Evolutionary conservation across 2,888 invertebrate species (phyloP).

Genomic region (Drosophila falleni): DNA sequence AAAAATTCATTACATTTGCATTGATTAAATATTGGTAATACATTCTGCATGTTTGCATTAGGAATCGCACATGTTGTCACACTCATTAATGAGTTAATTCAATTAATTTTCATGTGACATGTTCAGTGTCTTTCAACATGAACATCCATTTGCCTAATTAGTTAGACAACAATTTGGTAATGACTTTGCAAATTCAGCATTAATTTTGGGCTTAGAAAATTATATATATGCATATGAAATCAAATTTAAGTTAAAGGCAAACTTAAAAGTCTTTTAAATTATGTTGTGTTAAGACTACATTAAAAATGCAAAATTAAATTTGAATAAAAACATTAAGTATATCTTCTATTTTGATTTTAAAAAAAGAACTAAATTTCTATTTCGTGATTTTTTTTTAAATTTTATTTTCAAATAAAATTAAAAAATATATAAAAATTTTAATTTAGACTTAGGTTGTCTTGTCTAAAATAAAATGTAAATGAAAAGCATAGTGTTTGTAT

Average conservation of each 20-base stretch:
- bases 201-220: neutral
- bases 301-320: too few species aligned
- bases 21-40: neutral
- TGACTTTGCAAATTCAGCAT: slow-evolving; percentile 12
- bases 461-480: too few species aligned
- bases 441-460: too few species aligned
- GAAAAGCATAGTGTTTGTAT: too few species aligned
- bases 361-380: too few species aligned
- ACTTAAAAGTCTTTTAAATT: neutral
- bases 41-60: too few species aligned
- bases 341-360: too few species aligned
- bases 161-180: slow-evolving; percentile 49
- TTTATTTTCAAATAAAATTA: too few species aligned
- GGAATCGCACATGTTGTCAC: slow-evolving; percentile 9
- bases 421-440: too few species aligned
- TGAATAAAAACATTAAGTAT: too few species aligned
- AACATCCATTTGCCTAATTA: slow-evolving; percentile 62
- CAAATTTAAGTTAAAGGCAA: too few species aligned
- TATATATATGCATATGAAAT: neutral
- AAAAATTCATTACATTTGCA: slow-evolving; percentile 4
- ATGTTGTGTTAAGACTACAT: neutral
- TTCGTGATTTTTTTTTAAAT: too few species aligned
- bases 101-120: slow-evolving; percentile 55
- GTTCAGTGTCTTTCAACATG: slow-evolving; percentile 12
- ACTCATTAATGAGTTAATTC: slow-evolving; percentile 57